A percentile compares a stretch with the other conserved stretches of the same genome.
These are phyloP conservation scores for Alfaro cultratus DNA, from an alignment of 2,797 vertebrate genomes.

Conservation along the genomic window DNA sequence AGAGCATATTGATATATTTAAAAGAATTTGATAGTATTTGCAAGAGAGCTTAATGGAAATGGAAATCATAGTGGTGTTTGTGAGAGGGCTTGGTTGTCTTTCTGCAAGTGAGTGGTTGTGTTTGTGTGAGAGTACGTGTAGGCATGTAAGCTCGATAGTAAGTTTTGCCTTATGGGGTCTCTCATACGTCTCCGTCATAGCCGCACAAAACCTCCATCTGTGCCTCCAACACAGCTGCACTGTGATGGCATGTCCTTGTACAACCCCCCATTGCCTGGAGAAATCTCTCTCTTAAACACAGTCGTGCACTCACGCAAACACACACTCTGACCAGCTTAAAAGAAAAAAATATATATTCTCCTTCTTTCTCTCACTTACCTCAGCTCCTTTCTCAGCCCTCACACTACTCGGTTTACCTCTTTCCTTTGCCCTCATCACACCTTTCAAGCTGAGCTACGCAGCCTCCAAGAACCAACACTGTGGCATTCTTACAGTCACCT, in stretches of 20 bases:
- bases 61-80: too few relatives aligned
- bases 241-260: conserved; percentile 61
- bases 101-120: too few relatives aligned
- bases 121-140: too few relatives aligned
- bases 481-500: conserved; percentile 58
- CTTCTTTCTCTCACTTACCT: conserved; percentile 25
- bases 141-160: too few relatives aligned
- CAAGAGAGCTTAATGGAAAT: too few relatives aligned
- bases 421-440: conserved; percentile 54
- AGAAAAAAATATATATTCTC: conserved; percentile 28
- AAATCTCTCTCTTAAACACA: conserved; percentile 37
- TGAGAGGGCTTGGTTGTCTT: too few relatives aligned
- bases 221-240: conserved; percentile 74
- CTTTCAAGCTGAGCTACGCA: conserved; percentile 70
- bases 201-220: conserved; percentile 74
- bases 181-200: conserved; percentile 33
- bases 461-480: conserved; percentile 53
- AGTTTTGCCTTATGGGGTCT: too few relatives aligned
- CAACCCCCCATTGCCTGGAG: conserved; percentile 56
- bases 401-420: background rate
- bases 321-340: conserved; percentile 22
- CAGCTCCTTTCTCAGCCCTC: conserved; percentile 19
- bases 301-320: conserved; percentile 15
- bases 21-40: too few relatives aligned
- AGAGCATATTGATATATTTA: too few relatives aligned